A percentile compares a stretch with the other conserved stretches of the same genome.
These are phyloP conservation scores for Aethes cnicana DNA, from an alignment of 2,888 invertebrate genomes.

Conservation along the genomic window DNA sequence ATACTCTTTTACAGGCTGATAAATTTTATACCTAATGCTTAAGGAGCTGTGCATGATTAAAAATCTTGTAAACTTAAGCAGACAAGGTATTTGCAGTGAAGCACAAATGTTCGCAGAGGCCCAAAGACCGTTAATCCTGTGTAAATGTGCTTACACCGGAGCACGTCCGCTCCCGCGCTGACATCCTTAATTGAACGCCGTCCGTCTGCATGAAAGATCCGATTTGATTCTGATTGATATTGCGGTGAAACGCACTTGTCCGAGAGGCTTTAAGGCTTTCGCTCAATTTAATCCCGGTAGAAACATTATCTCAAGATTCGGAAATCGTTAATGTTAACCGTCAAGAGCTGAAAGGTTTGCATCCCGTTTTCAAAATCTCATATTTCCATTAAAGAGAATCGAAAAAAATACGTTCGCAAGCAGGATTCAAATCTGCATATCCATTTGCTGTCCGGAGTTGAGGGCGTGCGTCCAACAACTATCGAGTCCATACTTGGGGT, in stretches of 20 bases:
- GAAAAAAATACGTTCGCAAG: no score
- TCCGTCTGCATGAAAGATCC: slow-evolving; percentile 61
- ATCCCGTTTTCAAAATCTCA: slow-evolving; percentile 3
- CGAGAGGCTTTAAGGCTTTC: slow-evolving; percentile 37
- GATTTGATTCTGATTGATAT: slow-evolving; percentile 74
- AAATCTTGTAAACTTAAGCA: no score
- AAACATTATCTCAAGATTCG: slow-evolving; percentile 25
- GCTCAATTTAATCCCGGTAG: slow-evolving; percentile 30
- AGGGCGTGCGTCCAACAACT: no score
- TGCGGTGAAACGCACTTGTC: slow-evolving; percentile 57
- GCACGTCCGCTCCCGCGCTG: slow-evolving; percentile 44
- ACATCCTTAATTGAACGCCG: slow-evolving; percentile 64
- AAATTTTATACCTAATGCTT: no score
- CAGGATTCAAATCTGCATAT: no score
- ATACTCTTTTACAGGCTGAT: no score
- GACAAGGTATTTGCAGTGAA: no score
- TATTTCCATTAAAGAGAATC: no score
- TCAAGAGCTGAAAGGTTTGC: slow-evolving; percentile 38
- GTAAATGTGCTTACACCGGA: slow-evolving; percentile 38
- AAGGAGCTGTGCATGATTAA: no score
- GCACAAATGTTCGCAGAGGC: no score
- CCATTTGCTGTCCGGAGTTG: no score
- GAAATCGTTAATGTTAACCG: slow-evolving; percentile 57
- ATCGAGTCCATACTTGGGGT: no score
- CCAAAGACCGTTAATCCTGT: slow-evolving; percentile 36